Base-by-base conservation (phyloP, 23 tunicate species). In the Diplosoma virens region DNA sequence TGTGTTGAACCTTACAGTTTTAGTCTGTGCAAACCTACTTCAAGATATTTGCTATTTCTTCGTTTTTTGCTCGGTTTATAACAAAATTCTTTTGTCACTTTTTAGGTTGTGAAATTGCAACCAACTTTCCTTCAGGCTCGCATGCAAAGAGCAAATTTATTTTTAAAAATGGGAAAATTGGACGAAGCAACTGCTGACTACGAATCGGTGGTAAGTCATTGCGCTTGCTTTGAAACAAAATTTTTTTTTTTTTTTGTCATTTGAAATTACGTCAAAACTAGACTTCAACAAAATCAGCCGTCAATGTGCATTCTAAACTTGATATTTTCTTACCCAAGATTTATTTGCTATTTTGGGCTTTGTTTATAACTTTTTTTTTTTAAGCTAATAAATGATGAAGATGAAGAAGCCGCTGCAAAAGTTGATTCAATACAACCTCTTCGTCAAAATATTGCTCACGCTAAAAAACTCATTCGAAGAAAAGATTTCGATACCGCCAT, bases 101-200 rank as follows among this genome's bases (percentile, higher is more conserved):
- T 75, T 16, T 23, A 89, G 96, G 96, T 89, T 23, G 81, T 92
- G 1, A 65, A 67, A 21, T 45, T 92, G 46, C 92, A 86, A 59
- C 97, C 97, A 32, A 76, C 75, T 6, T 92, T 92, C 61, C 79
- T 92, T 0, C 70, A 84, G 69, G 97, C 97, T 6, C 70, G 97
- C 18, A 32, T 83, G 32, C 93, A 89, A 83, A 53, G 99, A 37
- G 99, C 96, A 47, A 95, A 89, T 33, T 50, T 95, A 24, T 86
- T 93, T 76, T 59, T 95, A 35, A 95, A 95, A 71, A 93, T 90
- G 95, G 99, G 99, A 33, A 66, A 75, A 34, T 95, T 90, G 71
- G 82, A 89, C 76, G 87, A 90, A 68, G 99, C 99, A 45, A 88
- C 80, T 25, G 35, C 78, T 16, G 99, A 95, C 69, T 95, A 92